Evolutionary conservation across 2,113 vertebrate species (phyloP).

Genomic region (Strix uralensis): DNA sequence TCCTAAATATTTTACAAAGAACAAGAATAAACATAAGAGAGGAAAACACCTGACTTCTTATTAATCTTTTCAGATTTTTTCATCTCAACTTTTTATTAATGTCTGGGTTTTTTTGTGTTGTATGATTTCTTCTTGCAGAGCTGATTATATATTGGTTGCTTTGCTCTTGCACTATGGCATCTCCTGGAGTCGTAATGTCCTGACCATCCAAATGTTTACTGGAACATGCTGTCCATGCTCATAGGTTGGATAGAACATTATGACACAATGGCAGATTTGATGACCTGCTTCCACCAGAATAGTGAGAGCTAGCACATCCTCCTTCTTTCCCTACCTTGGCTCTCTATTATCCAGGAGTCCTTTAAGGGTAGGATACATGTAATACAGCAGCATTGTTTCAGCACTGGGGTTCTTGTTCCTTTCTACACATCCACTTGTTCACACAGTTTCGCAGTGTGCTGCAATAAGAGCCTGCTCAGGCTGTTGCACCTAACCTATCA

Average conservation of each 20-base stretch:
- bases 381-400: neutral
- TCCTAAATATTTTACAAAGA: neutral
- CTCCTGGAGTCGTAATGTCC: neutral
- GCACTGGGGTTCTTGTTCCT: neutral
- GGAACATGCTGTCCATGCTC: neutral
- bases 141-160: neutral
- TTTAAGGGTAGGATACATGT: neutral
- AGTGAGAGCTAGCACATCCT: neutral
- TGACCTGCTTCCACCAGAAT: neutral
- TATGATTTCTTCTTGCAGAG: neutral
- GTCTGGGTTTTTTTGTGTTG: neutral
- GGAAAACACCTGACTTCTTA: neutral
- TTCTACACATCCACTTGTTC: neutral
- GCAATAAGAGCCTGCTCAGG: neutral
- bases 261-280: neutral
- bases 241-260: neutral
- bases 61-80: neutral
- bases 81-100: neutral
- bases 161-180: neutral
- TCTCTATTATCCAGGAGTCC: neutral
- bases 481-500: neutral
- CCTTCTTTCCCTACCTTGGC: neutral
- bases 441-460: neutral
- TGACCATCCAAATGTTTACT: neutral
- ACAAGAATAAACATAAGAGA: neutral